A percentile compares a stretch with the other conserved stretches of the same genome.
phyloP scores from a whole-genome alignment of 2,888 invertebrate species.

The Drosophila percnosoma region DNA sequence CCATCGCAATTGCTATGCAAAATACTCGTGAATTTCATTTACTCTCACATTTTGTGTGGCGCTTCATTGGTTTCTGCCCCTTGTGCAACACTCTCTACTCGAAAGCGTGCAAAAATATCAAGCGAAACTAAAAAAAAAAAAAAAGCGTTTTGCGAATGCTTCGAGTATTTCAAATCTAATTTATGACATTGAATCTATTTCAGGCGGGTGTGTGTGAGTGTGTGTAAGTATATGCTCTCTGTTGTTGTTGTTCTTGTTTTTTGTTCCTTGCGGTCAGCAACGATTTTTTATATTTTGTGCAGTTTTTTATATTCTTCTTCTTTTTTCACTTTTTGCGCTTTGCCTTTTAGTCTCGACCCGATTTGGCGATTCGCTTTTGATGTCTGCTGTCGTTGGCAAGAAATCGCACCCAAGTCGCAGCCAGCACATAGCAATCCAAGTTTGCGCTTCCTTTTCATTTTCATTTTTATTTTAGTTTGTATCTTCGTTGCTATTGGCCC shows the following conservation, averaged over 20 bases:
- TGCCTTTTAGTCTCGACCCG: conserved; percentile 38
- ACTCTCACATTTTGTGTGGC: conserved; percentile 61
- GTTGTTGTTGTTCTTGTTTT: conserved; percentile 7
- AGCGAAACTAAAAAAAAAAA: conserved; percentile 42
- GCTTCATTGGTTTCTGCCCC: conserved; percentile 57
- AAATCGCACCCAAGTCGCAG: conserved; percentile 64
- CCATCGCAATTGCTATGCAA: conserved; percentile 73
- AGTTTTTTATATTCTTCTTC: conserved; percentile 51
- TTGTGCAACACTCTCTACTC: neutral
- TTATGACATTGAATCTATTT: conserved; percentile 81
- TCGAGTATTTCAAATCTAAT: conserved; percentile 79
- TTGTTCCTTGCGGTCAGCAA: conserved; percentile 64
- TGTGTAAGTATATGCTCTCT: conserved; percentile 15
- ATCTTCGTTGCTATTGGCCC: conserved; percentile 22
- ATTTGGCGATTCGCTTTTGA: conserved; percentile 58
- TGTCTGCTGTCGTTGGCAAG: conserved; percentile 71
- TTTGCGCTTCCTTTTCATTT: conserved; percentile 19
- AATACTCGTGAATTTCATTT: conserved; percentile 76
- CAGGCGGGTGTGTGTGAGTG: conserved; percentile 20
- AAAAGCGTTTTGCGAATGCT: conserved; percentile 52
- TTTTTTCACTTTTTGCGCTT: conserved; percentile 31
- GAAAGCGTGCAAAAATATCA: conserved; percentile 50
- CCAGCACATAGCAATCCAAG: conserved; percentile 37
- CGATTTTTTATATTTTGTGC: conserved; percentile 76
- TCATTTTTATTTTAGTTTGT: conserved; percentile 53